phyloP scores from a whole-genome alignment of 2,888 invertebrate species.

The Tetragonisca angustula region DNA sequence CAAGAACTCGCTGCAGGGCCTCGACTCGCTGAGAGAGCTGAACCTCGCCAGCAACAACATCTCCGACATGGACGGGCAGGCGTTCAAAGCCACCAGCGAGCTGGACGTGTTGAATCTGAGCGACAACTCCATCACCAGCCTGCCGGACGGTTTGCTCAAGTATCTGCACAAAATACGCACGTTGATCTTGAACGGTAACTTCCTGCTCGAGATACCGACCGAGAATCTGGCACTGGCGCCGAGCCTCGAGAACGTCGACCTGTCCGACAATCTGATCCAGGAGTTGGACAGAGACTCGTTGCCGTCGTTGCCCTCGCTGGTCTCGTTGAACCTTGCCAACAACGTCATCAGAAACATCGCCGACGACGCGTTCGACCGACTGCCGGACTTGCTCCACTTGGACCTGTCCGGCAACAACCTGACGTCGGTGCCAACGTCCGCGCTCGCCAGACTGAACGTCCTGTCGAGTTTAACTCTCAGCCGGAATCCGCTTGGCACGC shows the following conservation, averaged over 20 bases:
- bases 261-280: slow-evolving; percentile 92
- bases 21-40: slow-evolving; percentile 88
- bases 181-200: slow-evolving; percentile 91
- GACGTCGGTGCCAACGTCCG: slow-evolving; percentile 90
- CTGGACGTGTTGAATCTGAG: slow-evolving; percentile 91
- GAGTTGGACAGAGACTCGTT: slow-evolving; percentile 90
- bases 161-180: slow-evolving; percentile 89
- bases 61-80: slow-evolving; percentile 89
- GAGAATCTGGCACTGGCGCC: slow-evolving; percentile 88
- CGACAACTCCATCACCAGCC: slow-evolving; percentile 90
- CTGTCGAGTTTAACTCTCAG: slow-evolving; percentile 91
- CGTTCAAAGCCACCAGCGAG: slow-evolving; percentile 91
- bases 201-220: slow-evolving; percentile 91
- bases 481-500: slow-evolving; percentile 90
- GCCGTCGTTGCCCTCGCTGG: slow-evolving; percentile 89
- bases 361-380: slow-evolving; percentile 90
- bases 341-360: slow-evolving; percentile 91
- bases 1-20: slow-evolving; percentile 91
- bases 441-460: slow-evolving; percentile 91
- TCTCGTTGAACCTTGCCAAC: slow-evolving; percentile 89
- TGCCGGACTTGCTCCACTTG: slow-evolving; percentile 89
- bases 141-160: slow-evolving; percentile 90
- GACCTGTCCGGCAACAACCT: slow-evolving; percentile 94
- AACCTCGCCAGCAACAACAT: slow-evolving; percentile 93
- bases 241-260: slow-evolving; percentile 89